phyloP scores from a whole-genome alignment of 1,140 invertebrate genomes.

The Dreissena rostriformis region DNA sequence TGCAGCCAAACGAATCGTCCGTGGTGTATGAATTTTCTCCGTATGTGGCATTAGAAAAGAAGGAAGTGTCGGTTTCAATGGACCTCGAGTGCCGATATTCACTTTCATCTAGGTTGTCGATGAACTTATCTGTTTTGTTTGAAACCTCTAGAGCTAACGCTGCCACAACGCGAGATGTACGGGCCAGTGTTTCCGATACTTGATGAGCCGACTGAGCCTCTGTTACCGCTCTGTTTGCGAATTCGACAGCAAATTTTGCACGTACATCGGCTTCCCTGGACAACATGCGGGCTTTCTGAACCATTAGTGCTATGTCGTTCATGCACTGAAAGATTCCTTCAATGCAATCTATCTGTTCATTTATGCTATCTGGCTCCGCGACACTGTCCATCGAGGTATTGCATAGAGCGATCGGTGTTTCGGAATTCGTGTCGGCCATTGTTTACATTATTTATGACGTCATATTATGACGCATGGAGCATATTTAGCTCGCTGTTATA shows the following conservation, averaged over 20 bases:
- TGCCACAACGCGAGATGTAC: conserved; percentile 42
- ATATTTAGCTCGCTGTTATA: too few species aligned
- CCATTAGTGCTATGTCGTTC: conserved; percentile 18
- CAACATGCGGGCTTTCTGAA: conserved; percentile 22
- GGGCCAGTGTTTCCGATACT: conserved; percentile 21
- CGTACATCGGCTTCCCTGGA: conserved; percentile 41
- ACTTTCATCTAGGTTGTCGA: conserved; percentile 19
- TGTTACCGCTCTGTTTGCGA: conserved; percentile 21
- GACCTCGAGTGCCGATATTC: not conserved
- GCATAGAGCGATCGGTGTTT: too few species aligned
- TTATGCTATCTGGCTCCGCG: too few species aligned
- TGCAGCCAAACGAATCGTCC: not conserved
- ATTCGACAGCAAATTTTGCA: conserved; percentile 33
- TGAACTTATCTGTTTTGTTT: not conserved
- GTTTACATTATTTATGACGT: too few species aligned
- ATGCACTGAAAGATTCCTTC: conserved; percentile 18
- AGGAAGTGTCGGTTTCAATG: not conserved
- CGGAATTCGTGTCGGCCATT: too few species aligned
- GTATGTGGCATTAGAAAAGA: not conserved
- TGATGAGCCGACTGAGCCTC: conserved; percentile 29
- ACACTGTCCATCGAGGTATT: too few species aligned
- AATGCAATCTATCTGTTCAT: not conserved
- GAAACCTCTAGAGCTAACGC: conserved; percentile 39
- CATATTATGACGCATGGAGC: too few species aligned
- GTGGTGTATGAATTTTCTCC: not conserved